A percentile compares a stretch with the other conserved stretches of the same genome.
Conservation (phyloP, 2,797 vertebrate species). For the Spheniscus humboldti region DNA sequence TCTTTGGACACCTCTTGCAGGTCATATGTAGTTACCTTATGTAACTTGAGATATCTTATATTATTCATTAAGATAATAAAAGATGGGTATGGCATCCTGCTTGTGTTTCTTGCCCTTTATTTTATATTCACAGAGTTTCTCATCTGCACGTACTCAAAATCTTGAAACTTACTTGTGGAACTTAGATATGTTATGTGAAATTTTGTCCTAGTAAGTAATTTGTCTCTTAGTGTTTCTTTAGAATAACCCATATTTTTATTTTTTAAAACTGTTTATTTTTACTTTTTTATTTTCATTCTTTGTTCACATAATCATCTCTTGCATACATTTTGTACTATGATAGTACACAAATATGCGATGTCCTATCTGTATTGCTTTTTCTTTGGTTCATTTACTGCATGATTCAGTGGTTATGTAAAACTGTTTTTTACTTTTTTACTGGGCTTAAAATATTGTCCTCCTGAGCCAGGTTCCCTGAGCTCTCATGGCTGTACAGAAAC, state of each 20-base stretch:
- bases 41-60: not conserved
- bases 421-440: not conserved
- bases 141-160: not conserved
- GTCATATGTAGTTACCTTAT: not conserved
- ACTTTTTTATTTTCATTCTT: not conserved
- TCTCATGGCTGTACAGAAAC: not conserved
- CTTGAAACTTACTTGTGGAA: not conserved
- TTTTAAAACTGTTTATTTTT: not conserved
- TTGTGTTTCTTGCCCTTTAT: not conserved
- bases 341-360: not conserved
- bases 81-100: not conserved
- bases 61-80: not conserved
- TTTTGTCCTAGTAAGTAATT: not conserved
- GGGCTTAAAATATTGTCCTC: not conserved
- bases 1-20: not conserved
- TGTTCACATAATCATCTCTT: not conserved
- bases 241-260: not conserved
- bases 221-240: not conserved
- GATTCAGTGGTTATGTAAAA: not conserved
- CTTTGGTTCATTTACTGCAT: not conserved
- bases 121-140: not conserved
- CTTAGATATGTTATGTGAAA: not conserved
- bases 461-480: not conserved
- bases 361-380: not conserved
- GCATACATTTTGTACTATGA: not conserved